Evolutionary conservation across 1,140 invertebrate species (phyloP).

Genomic region (Gonioctena quinquepunctata): DNA sequence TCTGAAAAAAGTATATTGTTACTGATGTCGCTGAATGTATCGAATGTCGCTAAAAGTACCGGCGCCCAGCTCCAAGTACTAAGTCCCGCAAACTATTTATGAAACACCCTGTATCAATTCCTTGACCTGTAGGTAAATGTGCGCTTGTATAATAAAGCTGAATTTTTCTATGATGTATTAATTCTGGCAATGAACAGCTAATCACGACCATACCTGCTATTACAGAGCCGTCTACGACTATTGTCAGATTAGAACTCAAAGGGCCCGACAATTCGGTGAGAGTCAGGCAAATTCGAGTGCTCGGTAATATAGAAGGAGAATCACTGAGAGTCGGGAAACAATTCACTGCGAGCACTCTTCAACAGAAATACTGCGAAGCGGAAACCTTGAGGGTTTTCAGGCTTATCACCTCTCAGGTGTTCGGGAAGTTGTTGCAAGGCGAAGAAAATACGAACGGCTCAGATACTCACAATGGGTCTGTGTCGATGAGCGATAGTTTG

Average conservation of each 20-base stretch:
- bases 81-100: too few relatives aligned
- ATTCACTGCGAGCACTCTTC: constrained; percentile 62
- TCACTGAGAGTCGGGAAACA: constrained; percentile 60
- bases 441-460: constrained; percentile 55
- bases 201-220: too few relatives aligned
- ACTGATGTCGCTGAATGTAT: too few relatives aligned
- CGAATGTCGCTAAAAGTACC: too few relatives aligned
- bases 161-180: too few relatives aligned
- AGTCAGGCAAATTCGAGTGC: constrained; percentile 78
- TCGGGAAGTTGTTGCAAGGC: constrained; percentile 83
- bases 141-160: too few relatives aligned
- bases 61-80: too few relatives aligned
- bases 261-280: constrained; percentile 89
- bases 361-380: constrained; percentile 85
- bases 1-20: too few relatives aligned
- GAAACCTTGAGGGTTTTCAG: constrained; percentile 93
- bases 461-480: constrained; percentile 50
- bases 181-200: too few relatives aligned
- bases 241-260: constrained; percentile 82
- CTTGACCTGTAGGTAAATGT: too few relatives aligned
- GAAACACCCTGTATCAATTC: too few relatives aligned
- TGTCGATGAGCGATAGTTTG: constrained; percentile 56
- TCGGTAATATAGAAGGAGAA: constrained; percentile 64
- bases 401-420: constrained; percentile 91
- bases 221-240: constrained; percentile 59